Conservation (phyloP, 2,113 vertebrate genomes). For the Phycodurus eques region DNA sequence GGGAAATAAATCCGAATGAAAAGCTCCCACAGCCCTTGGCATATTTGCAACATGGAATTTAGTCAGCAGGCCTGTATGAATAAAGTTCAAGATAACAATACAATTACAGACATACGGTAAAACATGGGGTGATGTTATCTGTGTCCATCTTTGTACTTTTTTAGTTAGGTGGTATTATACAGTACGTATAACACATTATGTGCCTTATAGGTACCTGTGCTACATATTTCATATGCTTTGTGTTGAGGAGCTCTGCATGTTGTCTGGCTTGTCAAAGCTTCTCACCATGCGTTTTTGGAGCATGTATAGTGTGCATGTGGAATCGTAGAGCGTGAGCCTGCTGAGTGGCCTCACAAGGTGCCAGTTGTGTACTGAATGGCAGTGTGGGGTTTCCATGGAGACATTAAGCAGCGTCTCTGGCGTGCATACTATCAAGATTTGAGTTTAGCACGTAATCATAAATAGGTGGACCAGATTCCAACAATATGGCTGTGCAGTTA, state of each 20-base stretch:
- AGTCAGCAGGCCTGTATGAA: conserved; percentile 30
- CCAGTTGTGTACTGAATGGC: conserved; percentile 32
- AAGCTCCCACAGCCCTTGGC: conserved; percentile 26
- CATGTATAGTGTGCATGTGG: conserved; percentile 43
- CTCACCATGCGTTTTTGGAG: conserved; percentile 27
- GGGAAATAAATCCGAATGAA: neutral
- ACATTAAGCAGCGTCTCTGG: conserved; percentile 6
- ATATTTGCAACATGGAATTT: conserved; percentile 24
- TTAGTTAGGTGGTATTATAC: conserved; percentile 17
- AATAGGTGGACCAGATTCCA: neutral
- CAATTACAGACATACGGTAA: conserved; percentile 15
- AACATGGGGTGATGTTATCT: conserved; percentile 24
- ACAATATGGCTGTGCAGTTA: neutral
- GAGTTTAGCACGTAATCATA: neutral
- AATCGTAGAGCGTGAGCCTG: conserved; percentile 32
- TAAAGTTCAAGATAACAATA: conserved; percentile 30
- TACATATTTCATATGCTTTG: neutral
- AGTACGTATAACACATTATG: neutral
- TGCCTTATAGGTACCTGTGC: conserved; percentile 5
- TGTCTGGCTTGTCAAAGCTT: conserved; percentile 28
- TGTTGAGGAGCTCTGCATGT: conserved; percentile 3
- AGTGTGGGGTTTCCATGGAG: conserved; percentile 37
- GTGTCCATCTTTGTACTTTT: conserved; percentile 41
- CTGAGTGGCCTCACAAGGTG: conserved; percentile 25
- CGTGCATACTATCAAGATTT: conserved; percentile 11